Evolutionary conservation across 1,140 invertebrate species (phyloP), one percentile per base, ranked within the genome.

Genomic region (Belonocnema kinseyi): DNA sequence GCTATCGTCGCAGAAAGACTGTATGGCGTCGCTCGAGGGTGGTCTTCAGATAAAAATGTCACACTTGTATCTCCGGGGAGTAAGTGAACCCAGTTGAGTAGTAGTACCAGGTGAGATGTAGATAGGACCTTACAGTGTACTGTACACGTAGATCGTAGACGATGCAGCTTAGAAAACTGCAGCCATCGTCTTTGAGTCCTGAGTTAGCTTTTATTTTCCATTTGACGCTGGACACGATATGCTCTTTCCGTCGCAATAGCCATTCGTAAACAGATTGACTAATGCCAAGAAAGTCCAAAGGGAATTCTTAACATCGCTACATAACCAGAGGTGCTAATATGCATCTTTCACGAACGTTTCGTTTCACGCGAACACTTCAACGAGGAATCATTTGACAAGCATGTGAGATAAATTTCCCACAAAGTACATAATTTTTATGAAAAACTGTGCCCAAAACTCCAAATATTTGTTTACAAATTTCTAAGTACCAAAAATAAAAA

Each of bases 21-120:
- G 74, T 72, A 73, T 70, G 71, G 78, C 77, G 78, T 81, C 76
- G 82, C 78, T 76, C 54, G 71, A 77, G 81, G 83, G 83, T 73
- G 76, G 72, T 71, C 78, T 17, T 51, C 72, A 75, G 80, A 85
- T 85, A 85, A 85, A 84, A 85, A 85, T 85, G 83, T 84, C 83
- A 82, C 80, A 76, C 83, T 84, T 72, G 74, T 85, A 77, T 84
- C 82, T 84, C 80, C 51, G 50, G 80, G 83, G 83, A 85, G 80
- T 79, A 81, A 84, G 80, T 72, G 82, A 82, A 75, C 74, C 77
- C 70, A 61, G 21, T 66, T 46, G 10, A 11, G 40, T 46, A 46
- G 40, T 46, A 46, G 40, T 33, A 16, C 58, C 40, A 13, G 10
- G 7, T 12, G 58, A 66, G 58, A 66, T 66, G 26, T 66, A 66